Evolutionary conservation across 2,113 vertebrate species (phyloP).

Genomic region (Ophiodon elongatus): DNA sequence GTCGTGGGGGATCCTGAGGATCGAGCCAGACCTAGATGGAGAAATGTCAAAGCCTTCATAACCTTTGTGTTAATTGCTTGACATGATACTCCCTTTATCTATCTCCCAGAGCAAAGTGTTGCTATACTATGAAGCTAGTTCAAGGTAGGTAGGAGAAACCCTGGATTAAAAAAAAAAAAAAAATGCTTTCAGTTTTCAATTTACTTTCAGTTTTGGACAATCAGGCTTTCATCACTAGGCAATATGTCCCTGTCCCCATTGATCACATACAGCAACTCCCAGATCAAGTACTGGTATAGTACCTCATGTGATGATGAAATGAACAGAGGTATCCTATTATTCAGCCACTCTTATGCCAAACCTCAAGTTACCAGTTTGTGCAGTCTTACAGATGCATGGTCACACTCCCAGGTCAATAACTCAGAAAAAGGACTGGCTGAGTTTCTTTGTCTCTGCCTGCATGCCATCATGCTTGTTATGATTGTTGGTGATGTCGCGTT

Average conservation of each 20-base stretch:
- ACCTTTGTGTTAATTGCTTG: background rate
- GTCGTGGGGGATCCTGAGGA: background rate
- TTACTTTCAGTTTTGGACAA: background rate
- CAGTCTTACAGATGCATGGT: background rate
- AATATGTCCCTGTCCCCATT: background rate
- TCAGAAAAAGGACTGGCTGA: background rate
- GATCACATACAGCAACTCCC: background rate
- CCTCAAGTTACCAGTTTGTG: background rate
- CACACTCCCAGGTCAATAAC: background rate
- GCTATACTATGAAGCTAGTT: background rate
- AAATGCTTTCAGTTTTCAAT: background rate
- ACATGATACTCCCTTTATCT: background rate
- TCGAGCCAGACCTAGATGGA: background rate
- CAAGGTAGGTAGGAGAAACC: background rate
- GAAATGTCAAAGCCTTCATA: background rate
- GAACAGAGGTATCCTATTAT: background rate
- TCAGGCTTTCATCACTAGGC: background rate
- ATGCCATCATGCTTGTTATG: constrained; percentile 11
- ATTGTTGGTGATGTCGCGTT: constrained; percentile 72
- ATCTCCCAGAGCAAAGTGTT: background rate
- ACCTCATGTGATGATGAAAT: background rate
- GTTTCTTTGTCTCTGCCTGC: constrained; percentile 20
- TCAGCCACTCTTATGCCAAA: background rate
- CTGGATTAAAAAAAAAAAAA: background rate
- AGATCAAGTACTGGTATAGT: background rate